These are phyloP conservation scores for Hymenochirus boettgeri DNA, from an alignment of 2,113 vertebrate genomes.

Conservation along the genomic window DNA sequence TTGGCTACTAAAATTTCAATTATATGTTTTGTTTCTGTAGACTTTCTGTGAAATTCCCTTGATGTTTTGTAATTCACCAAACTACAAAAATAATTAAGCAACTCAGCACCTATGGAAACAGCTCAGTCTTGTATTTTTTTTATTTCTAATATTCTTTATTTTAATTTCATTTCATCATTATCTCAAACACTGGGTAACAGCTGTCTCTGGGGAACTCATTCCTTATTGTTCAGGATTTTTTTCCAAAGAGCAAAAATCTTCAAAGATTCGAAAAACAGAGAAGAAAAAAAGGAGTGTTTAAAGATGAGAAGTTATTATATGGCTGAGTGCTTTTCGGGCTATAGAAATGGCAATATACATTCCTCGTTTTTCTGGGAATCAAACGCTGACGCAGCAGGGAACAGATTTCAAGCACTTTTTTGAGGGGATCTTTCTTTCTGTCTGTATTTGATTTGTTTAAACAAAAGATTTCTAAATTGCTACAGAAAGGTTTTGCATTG, in stretches of 20 bases:
- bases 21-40: too few species aligned
- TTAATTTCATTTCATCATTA: neutral
- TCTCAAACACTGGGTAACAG: neutral
- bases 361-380: conserved; percentile 28
- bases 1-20: too few species aligned
- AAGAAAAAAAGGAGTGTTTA: conserved; percentile 13
- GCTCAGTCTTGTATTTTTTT: neutral
- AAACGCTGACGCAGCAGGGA: conserved; percentile 38
- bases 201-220: too few species aligned
- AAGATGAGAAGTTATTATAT: conserved; percentile 37
- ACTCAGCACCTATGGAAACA: neutral
- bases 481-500: too few species aligned
- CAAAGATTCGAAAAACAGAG: neutral
- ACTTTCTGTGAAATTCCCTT: neutral
- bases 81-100: neutral
- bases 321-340: conserved; percentile 35
- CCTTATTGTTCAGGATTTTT: neutral
- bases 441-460: too few species aligned
- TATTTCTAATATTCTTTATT: neutral
- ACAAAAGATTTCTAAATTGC: too few species aligned
- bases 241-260: neutral
- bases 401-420: conserved; percentile 22
- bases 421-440: too few species aligned
- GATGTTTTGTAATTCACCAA: neutral
- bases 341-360: conserved; percentile 36